These are phyloP conservation scores for Climacteris rufus DNA, from an alignment of 2,113 vertebrate species.

Conservation along the genomic window DNA sequence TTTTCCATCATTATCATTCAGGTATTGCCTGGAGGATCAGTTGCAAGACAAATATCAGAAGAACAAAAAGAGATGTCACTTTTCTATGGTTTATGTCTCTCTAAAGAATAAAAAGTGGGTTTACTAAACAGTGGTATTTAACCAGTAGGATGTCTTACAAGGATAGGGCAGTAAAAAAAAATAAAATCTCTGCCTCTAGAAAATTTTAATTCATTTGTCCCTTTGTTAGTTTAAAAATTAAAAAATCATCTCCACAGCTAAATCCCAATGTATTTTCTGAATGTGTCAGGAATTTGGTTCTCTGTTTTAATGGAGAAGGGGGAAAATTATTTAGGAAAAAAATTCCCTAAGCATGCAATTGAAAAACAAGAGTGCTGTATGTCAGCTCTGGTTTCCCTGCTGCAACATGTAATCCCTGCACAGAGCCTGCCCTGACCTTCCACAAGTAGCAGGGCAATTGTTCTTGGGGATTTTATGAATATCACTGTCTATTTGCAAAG, in stretches of 20 bases:
- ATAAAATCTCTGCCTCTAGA: not conserved
- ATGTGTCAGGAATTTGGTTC: not conserved
- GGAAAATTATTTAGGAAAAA: not conserved
- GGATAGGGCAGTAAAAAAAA: not conserved
- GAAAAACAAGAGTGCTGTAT: not conserved
- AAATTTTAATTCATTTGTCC: not conserved
- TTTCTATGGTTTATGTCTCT: not conserved
- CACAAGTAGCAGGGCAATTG: constrained; percentile 27
- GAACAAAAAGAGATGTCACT: not conserved
- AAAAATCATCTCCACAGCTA: not conserved
- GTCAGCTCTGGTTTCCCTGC: not conserved
- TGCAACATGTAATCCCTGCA: constrained; percentile 16
- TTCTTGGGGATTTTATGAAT: constrained; percentile 2
- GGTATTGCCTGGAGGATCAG: not conserved
- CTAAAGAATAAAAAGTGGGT: not conserved
- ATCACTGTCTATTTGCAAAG: constrained; percentile 20
- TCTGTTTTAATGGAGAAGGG: not conserved
- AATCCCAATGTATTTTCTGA: not conserved
- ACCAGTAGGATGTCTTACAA: not conserved
- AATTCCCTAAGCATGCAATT: not conserved
- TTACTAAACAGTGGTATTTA: not conserved
- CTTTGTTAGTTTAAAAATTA: not conserved
- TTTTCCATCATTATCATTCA: not conserved
- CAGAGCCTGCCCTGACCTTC: constrained; percentile 37
- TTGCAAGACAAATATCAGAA: not conserved